Evolutionary conservation across 2,888 invertebrate species (phyloP).

Genomic region (Cataglyphis albicans): DNA sequence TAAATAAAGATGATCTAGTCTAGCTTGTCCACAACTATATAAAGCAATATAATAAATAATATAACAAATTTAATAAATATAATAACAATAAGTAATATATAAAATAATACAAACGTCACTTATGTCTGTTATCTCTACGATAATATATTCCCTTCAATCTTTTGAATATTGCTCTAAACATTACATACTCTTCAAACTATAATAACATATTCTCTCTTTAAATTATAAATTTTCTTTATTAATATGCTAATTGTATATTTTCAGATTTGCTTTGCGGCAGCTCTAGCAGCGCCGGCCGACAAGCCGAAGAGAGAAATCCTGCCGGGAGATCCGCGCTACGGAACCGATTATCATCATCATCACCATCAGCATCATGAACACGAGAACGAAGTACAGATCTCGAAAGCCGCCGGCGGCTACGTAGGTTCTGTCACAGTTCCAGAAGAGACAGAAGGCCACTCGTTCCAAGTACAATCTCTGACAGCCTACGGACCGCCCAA

Average conservation of each 20-base stretch:
- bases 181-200: too few relatives aligned
- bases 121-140: too few relatives aligned
- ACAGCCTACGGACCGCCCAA: constrained; percentile 75
- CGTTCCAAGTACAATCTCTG: constrained; percentile 46
- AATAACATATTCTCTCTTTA: too few relatives aligned
- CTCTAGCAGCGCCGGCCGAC: constrained; percentile 72
- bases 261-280: constrained; percentile 80
- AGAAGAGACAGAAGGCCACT: constrained; percentile 11
- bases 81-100: not conserved
- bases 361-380: constrained; percentile 75
- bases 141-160: too few relatives aligned
- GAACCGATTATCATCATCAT: constrained; percentile 81
- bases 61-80: not conserved
- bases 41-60: not conserved
- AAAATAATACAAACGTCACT: not conserved
- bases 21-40: not conserved
- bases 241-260: constrained; percentile 10
- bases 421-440: constrained; percentile 51
- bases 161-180: too few relatives aligned
- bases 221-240: not conserved
- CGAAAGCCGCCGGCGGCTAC: constrained; percentile 62
- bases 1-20: constrained; percentile 30
- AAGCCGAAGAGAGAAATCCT: constrained; percentile 79
- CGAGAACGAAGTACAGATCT: constrained; percentile 67
- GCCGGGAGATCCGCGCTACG: constrained; percentile 83